Percentiles rank a stretch among this genome's conserved stretches.
phyloP scores from a whole-genome alignment of 2,888 invertebrate species.

The Hyalella azteca region DNA sequence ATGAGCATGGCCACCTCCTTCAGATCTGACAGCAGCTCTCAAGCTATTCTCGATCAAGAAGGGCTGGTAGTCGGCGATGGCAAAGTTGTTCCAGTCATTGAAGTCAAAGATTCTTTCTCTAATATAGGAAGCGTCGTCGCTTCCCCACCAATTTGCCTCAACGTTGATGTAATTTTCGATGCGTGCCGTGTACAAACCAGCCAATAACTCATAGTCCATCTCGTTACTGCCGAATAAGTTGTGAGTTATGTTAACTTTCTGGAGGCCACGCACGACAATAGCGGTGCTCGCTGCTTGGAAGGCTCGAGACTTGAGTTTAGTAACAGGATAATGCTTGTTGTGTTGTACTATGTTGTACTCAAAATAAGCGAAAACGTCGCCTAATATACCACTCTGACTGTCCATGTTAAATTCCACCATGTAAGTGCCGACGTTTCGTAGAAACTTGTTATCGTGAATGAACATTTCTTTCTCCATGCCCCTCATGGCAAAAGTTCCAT shows the following conservation, averaged over 20 bases:
- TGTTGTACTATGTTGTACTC: conserved; percentile 77
- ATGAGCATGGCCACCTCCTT: conserved; percentile 65
- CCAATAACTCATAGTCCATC: conserved; percentile 85
- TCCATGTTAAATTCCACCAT: conserved; percentile 87
- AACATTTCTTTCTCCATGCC: conserved; percentile 97
- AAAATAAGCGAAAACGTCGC: conserved; percentile 80
- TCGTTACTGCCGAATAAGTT: conserved; percentile 85
- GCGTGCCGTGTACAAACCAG: conserved; percentile 83
- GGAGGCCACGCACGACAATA: conserved; percentile 90
- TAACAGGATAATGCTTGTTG: conserved; percentile 65
- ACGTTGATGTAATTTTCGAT: conserved; percentile 87
- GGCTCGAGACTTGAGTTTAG: conserved; percentile 48
- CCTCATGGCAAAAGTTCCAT: conserved; percentile 77
- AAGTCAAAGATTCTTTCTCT: conserved; percentile 91
- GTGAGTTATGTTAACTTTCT: conserved; percentile 86
- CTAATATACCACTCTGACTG: conserved; percentile 91
- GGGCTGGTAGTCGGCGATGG: conserved; percentile 87
- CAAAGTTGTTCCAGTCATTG: conserved; percentile 99
- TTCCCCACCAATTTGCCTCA: conserved; percentile 97
- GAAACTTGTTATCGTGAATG: conserved; percentile 80
- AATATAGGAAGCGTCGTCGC: conserved; percentile 75
- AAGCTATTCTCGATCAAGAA: conserved; percentile 72
- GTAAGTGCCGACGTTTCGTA: conserved; percentile 78
- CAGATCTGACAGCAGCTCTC: conserved; percentile 69
- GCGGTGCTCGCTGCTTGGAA: conserved; percentile 76